A percentile compares a stretch with the other conserved stretches of the same genome.
Evolutionary conservation across 2,113 vertebrate genomes (phyloP).

Genomic region (Gorsachius goisagi): DNA sequence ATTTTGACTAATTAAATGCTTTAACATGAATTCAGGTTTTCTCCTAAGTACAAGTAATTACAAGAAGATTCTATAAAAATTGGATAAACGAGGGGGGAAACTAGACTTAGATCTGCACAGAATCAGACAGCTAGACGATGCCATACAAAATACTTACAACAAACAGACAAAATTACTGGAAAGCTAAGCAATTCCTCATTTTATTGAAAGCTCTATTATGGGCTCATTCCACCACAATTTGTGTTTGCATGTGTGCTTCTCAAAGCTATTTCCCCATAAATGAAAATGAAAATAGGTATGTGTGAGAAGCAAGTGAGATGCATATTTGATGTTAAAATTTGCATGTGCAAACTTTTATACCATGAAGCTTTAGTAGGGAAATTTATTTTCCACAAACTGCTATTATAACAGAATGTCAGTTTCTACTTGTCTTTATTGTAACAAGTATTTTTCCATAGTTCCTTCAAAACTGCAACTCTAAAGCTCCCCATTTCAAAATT

Average conservation of each 20-base stretch:
- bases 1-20: constrained; percentile 43
- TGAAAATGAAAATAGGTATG: constrained; percentile 16
- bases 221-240: neutral
- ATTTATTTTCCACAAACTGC: neutral
- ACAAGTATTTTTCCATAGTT: neutral
- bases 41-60: constrained; percentile 11
- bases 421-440: neutral
- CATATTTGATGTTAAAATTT: constrained; percentile 5
- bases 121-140: neutral
- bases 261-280: neutral
- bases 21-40: constrained; percentile 26
- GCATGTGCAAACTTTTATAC: neutral
- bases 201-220: constrained; percentile 4
- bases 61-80: constrained; percentile 8
- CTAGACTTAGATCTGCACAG: neutral
- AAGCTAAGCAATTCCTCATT: neutral
- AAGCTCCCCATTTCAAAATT: neutral
- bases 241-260: neutral
- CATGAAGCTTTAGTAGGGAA: neutral
- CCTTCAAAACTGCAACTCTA: neutral
- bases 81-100: neutral
- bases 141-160: neutral
- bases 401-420: neutral
- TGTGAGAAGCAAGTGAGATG: neutral
- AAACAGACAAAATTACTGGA: constrained; percentile 16